Base-by-base conservation (phyloP, 2,797 vertebrate genomes). In the Anguilla marmorata region DNA sequence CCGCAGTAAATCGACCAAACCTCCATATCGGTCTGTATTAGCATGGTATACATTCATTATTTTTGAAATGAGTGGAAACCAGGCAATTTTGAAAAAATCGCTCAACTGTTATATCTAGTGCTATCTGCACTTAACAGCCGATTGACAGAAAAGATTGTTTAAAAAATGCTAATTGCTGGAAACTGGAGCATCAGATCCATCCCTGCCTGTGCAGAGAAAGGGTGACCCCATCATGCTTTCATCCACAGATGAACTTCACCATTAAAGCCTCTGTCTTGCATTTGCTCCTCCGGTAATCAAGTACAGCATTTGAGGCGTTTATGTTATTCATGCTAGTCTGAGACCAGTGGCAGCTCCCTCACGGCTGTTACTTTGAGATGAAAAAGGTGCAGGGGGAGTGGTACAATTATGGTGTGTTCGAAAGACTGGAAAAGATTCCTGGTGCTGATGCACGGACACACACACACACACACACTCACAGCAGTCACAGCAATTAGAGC, bases 401-500 rank as follows among this genome's bases (percentile, higher is more conserved):
- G 27, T 74, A 16, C 30, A 2, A 37, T 11, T 74, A 9, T 24
- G 21, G 58, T 60, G n/a, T 27, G 8, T 16, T 21, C 12, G 3
- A 16, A 37, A 74, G 69, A 74, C 69, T 33, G 30, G 30, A 27
- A 16, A 74, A 33, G 30, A 74, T n/a, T 27, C 3, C 63, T 27
- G 63, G 21, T 27, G 21, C 27, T 30, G 69, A 12, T 37, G 12
- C 14, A 74, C 27, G 3, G 1, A 19, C 14, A 8, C 76, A 79
- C 76, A 19, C 76, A 30, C 74, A 79, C 6, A 27, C 63, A n/a
- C 63, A 69, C 63, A 69, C 63, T n/a, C 63, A 69, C 63, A 37
- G n/a, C 69, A 16, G 30, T 79, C 74, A 79, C 33, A 45, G 76
- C 37, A 80, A 80, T 80, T 37, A 48, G 76, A 80, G 33, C 76